Percentiles rank a stretch among this genome's conserved stretches.
Evolutionary conservation across 2,888 invertebrate species (phyloP).

Genomic region (Craniophora ligustri): DNA sequence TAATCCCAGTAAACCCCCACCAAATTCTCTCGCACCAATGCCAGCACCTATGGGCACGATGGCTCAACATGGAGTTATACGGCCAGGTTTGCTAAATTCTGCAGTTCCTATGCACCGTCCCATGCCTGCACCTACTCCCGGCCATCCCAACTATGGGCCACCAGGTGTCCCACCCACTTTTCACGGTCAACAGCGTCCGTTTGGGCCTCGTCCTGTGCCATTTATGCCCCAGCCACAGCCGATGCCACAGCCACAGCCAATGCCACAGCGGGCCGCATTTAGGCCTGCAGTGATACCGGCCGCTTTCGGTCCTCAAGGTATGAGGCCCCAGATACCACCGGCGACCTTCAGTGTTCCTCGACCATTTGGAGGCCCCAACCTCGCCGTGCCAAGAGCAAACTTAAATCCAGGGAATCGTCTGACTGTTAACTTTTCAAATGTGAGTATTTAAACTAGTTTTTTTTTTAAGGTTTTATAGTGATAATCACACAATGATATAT

Average conservation of each 20-base stretch:
- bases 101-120: conserved; percentile 4
- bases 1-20: neutral
- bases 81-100: conserved; percentile 11
- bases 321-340: conserved; percentile 14
- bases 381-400: conserved; percentile 4
- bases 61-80: neutral
- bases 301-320: conserved; percentile 3
- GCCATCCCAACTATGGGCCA: conserved; percentile 2
- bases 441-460: conserved; percentile 51
- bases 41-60: neutral
- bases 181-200: conserved; percentile 5
- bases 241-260: too few species aligned
- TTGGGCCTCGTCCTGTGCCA: conserved; percentile 10
- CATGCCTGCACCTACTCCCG: conserved; percentile 11
- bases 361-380: conserved; percentile 21
- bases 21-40: neutral
- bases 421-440: conserved; percentile 61
- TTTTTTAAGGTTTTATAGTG: too few species aligned
- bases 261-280: conserved; percentile 13
- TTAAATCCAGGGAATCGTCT: conserved; percentile 43
- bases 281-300: conserved; percentile 9
- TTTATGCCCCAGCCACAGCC: too few species aligned
- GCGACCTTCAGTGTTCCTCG: conserved; percentile 1
- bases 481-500: too few species aligned
- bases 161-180: conserved; percentile 1